phyloP scores from a whole-genome alignment of 2,797 vertebrate genomes.

The Artibeus jamaicensis region DNA sequence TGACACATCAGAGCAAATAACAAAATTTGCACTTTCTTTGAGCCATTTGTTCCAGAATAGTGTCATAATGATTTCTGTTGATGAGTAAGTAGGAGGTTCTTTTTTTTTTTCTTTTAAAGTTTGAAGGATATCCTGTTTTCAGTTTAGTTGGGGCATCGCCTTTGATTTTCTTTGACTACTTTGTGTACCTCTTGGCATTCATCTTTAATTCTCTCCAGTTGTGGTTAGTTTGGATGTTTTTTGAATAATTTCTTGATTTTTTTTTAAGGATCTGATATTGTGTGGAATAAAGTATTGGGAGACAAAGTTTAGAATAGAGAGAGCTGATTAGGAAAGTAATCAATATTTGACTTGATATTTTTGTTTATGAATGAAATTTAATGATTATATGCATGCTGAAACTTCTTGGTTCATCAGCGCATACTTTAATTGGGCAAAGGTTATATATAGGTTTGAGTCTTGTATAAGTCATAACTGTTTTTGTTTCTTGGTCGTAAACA shows the following conservation, averaged over 20 bases:
- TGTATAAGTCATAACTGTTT: background rate
- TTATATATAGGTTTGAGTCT: background rate
- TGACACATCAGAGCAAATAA: conserved; percentile 45
- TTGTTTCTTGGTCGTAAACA: background rate
- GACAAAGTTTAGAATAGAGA: conserved; percentile 27
- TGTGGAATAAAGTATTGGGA: background rate
- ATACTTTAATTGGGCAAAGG: background rate
- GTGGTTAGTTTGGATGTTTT: background rate
- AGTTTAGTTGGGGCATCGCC: conserved; percentile 13
- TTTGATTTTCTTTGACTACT: conserved; percentile 52
- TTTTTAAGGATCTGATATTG: background rate
- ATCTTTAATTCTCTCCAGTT: conserved; percentile 24
- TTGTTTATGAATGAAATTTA: conserved; percentile 7
- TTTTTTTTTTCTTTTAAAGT: background rate
- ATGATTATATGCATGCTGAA: background rate
- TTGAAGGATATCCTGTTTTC: conserved; percentile 61
- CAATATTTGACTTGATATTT: background rate
- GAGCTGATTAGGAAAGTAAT: background rate
- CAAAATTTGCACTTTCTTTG: conserved; percentile 41
- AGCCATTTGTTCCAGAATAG: conserved; percentile 54
- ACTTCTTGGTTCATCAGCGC: background rate
- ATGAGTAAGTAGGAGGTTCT: conserved; percentile 29
- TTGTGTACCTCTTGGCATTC: conserved; percentile 45
- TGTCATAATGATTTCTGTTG: conserved; percentile 42
- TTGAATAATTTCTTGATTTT: conserved; percentile 23